These are phyloP conservation scores for Papio anubis DNA, from an alignment of 2,113 vertebrate genomes.

Conservation along the genomic window DNA sequence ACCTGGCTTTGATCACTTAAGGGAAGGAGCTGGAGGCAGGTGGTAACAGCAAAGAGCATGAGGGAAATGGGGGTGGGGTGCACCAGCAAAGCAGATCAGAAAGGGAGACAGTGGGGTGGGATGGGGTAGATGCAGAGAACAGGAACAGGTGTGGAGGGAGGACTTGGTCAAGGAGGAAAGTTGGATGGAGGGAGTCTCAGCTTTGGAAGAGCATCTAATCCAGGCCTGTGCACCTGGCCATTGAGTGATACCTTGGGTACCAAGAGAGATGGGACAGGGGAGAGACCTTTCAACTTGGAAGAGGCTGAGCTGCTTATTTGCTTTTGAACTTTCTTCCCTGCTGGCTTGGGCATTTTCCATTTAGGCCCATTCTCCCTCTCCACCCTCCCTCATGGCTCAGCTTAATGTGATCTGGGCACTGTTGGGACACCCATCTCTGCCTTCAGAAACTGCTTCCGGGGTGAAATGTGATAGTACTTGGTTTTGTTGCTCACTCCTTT, in stretches of 20 bases:
- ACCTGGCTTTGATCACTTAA: neutral
- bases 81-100: neutral
- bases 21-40: neutral
- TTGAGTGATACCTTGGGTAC: neutral
- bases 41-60: neutral
- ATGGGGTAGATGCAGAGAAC: no score
- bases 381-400: neutral
- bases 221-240: neutral
- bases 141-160: neutral
- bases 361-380: neutral
- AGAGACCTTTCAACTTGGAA: neutral
- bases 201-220: neutral
- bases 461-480: neutral
- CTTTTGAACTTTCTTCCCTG: constrained; percentile 2
- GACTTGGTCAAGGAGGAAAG: neutral
- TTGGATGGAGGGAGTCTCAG: neutral
- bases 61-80: neutral
- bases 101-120: neutral
- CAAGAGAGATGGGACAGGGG: no score
- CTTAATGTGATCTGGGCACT: neutral
- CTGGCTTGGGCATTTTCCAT: neutral
- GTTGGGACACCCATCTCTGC: neutral
- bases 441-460: constrained; percentile 12
- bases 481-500: neutral
- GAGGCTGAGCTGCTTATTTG: constrained; percentile 11